Base-by-base conservation (phyloP, 2,888 invertebrate genomes). In the Hypselothyrea guttata region DNA sequence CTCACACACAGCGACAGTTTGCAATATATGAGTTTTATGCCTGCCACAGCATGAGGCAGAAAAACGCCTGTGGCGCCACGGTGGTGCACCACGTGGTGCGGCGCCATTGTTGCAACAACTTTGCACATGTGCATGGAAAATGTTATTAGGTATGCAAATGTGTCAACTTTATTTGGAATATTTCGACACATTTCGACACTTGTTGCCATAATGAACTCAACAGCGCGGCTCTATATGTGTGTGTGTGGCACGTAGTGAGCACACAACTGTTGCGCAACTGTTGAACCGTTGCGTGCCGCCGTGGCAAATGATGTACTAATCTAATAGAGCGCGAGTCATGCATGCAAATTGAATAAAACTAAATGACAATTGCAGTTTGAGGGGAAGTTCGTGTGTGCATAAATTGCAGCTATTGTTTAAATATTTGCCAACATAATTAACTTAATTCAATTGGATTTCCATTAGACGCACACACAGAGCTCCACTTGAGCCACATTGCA, bases 361-460 rank as follows among this genome's bases (percentile, higher is more conserved):
- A 83, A 77, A 69, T 71, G 63, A 68, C 64, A 68, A 81, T 27
- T 52, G 57, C 34, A 68, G 34, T 40, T 40, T 31, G 8, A 18
- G 7, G 7, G 11, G n/a, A 16, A 7, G 27, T 16, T 9, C 15
- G 11, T 12, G 13, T 7, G 28, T 8, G 75, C 63, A 83, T 85
- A 86, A 83, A 86, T 86, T 86, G 76, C 72, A 54, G 69, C 73
- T 73, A 85, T 88, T 88, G 88, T 86, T 78, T 86, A 89, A 89
- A 89, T 88, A 89, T 89, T 89, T 89, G 88, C 82, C 81, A 74
- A 84, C 87, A 86, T 89, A 88, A 89, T 89, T 89, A 89, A 89
- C 87, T 89, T 88, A 89, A 89, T 89, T 88, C 88, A 89, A 87
- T 89, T 87, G 84, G 87, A 87, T 89, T 88, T 88, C 86, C 84